Percentiles rank a stretch among this genome's conserved stretches.
Conservation (phyloP, 2,113 vertebrate species). For the Rhinogobius similis region DNA sequence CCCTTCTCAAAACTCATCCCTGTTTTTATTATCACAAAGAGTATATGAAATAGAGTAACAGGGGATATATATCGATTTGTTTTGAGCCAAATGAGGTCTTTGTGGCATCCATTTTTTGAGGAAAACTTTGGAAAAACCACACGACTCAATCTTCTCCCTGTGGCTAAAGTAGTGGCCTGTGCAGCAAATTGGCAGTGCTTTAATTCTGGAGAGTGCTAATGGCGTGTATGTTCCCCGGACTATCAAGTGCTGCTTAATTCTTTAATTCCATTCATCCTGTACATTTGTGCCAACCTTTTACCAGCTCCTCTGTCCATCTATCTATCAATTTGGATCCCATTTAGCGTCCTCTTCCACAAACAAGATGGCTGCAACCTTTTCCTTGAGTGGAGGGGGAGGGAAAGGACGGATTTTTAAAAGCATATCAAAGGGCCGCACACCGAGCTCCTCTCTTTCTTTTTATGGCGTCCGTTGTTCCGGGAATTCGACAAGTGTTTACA, state of each 20-base stretch:
- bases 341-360: conserved; percentile 46
- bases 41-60: no score
- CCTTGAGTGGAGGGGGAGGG: conserved; percentile 29
- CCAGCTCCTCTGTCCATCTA: conserved; percentile 44
- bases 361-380: conserved; percentile 39
- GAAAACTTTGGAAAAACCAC: background rate
- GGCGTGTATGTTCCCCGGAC: conserved; percentile 53
- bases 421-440: conserved; percentile 61
- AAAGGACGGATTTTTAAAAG: conserved; percentile 67
- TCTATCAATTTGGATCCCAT: conserved; percentile 56
- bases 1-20: no score
- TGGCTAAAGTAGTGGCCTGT: conserved; percentile 35
- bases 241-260: conserved; percentile 72
- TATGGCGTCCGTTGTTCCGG: conserved; percentile 46
- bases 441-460: conserved; percentile 30
- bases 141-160: conserved; percentile 22
- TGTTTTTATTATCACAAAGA: no score
- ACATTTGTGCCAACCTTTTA: conserved; percentile 52
- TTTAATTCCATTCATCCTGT: conserved; percentile 66
- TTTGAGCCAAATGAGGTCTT: no score
- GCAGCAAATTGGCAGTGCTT: conserved; percentile 62
- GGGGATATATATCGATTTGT: no score
- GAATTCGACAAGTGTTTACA: conserved; percentile 63
- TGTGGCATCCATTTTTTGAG: background rate
- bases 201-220: conserved; percentile 68